These are phyloP conservation scores for Ochotona curzoniae DNA, from an alignment of 2,113 vertebrate species.

Conservation along the genomic window DNA sequence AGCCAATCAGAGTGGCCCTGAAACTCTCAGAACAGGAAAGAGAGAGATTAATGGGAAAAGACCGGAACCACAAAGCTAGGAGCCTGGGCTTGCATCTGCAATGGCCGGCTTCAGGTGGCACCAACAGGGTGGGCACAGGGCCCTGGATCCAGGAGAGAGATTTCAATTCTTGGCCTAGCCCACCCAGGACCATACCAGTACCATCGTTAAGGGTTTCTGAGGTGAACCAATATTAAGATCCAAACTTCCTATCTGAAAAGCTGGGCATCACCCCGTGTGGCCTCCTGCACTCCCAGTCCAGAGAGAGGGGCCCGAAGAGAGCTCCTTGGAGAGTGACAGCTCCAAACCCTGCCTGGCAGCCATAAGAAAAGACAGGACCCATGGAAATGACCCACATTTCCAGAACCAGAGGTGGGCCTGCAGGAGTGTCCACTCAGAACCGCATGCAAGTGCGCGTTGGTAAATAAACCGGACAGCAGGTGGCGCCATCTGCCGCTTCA, in stretches of 20 bases:
- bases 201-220: neutral
- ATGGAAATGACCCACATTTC: neutral
- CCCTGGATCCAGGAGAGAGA: neutral
- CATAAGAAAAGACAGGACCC: neutral
- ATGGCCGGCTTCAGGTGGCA: neutral
- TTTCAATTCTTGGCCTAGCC: neutral
- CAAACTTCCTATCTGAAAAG: neutral
- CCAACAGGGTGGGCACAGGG: neutral
- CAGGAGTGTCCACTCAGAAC: neutral
- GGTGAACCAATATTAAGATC: neutral
- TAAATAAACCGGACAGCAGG: neutral
- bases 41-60: neutral
- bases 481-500: neutral
- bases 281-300: neutral
- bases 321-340: neutral
- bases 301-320: neutral
- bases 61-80: neutral
- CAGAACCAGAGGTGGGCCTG: neutral
- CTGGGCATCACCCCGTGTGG: neutral
- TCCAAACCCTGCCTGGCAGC: neutral
- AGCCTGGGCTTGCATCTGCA: neutral
- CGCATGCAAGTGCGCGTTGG: rapidly evolving
- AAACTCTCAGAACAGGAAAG: neutral
- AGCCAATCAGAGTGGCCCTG: neutral
- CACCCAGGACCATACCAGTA: neutral